Evolutionary conservation across 2,113 vertebrate species (phyloP).

Genomic region (Otis tarda): DNA sequence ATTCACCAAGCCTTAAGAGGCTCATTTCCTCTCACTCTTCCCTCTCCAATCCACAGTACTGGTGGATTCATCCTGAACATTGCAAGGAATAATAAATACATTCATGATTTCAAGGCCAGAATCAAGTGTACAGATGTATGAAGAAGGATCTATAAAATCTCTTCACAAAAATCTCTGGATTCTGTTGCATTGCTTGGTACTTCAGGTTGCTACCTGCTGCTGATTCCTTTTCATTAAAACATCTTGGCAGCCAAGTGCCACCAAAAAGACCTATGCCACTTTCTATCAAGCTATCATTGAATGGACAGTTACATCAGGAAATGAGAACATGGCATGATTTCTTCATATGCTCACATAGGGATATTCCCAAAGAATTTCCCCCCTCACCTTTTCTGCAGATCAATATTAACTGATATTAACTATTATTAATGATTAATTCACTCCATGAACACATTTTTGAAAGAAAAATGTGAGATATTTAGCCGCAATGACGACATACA

Average conservation of each 20-base stretch:
- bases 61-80: background rate
- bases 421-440: background rate
- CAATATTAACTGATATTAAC: background rate
- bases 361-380: background rate
- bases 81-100: background rate
- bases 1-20: background rate
- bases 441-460: background rate
- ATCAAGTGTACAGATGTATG: background rate
- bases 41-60: background rate
- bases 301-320: background rate
- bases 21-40: background rate
- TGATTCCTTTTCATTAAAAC: background rate
- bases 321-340: background rate
- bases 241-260: background rate
- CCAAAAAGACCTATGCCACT: background rate
- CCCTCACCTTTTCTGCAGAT: background rate
- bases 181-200: background rate
- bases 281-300: background rate
- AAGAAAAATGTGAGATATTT: background rate
- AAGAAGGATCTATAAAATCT: background rate
- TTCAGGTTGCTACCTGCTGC: background rate
- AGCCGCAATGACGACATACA: background rate
- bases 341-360: background rate
- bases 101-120: background rate
- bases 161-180: background rate